These are phyloP conservation scores for Timema cristinae DNA, from an alignment of 2,888 invertebrate genomes.

Conservation along the genomic window DNA sequence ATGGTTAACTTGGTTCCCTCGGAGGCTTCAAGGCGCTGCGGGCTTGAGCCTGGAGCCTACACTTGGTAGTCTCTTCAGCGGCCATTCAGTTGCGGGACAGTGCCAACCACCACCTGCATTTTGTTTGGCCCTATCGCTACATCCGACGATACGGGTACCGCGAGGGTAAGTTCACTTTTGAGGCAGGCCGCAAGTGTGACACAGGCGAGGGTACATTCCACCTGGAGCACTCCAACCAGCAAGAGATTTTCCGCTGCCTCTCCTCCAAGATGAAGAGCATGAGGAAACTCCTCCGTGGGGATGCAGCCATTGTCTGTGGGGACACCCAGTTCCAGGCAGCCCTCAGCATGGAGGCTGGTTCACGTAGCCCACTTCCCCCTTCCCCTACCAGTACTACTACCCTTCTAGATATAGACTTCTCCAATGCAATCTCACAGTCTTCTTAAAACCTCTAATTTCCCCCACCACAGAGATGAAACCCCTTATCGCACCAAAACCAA, in stretches of 20 bases:
- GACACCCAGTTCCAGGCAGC: slow-evolving; percentile 72
- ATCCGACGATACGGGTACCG: slow-evolving; percentile 82
- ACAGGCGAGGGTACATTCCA: slow-evolving; percentile 81
- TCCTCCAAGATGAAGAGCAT: slow-evolving; percentile 82
- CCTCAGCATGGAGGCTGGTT: slow-evolving; percentile 74
- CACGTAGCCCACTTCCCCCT: slow-evolving; percentile 73
- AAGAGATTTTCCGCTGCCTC: slow-evolving; percentile 77
- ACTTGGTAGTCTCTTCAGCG: slow-evolving; percentile 69
- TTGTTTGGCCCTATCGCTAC: slow-evolving; percentile 80
- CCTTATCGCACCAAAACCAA: slow-evolving; percentile 23
- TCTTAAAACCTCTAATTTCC: slow-evolving; percentile 30
- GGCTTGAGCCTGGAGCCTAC: slow-evolving; percentile 66
- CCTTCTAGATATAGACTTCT: slow-evolving; percentile 47
- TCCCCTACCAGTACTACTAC: slow-evolving; percentile 53
- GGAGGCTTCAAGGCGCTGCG: slow-evolving; percentile 73
- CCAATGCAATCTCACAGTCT: slow-evolving; percentile 20
- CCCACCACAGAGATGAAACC: slow-evolving; percentile 23
- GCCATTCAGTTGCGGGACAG: slow-evolving; percentile 70
- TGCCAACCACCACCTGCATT: slow-evolving; percentile 57
- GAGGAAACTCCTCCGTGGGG: slow-evolving; percentile 72
- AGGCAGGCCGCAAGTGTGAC: slow-evolving; percentile 81
- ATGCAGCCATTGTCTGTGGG: slow-evolving; percentile 56
- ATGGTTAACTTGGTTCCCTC: slow-evolving; percentile 72
- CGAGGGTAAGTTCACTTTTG: slow-evolving; percentile 81
- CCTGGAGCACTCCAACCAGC: slow-evolving; percentile 74